Evolutionary conservation across 2,797 vertebrate genomes (phyloP), one percentile per base, ranked within the genome.

Genomic region (Alectoris magna): DNA sequence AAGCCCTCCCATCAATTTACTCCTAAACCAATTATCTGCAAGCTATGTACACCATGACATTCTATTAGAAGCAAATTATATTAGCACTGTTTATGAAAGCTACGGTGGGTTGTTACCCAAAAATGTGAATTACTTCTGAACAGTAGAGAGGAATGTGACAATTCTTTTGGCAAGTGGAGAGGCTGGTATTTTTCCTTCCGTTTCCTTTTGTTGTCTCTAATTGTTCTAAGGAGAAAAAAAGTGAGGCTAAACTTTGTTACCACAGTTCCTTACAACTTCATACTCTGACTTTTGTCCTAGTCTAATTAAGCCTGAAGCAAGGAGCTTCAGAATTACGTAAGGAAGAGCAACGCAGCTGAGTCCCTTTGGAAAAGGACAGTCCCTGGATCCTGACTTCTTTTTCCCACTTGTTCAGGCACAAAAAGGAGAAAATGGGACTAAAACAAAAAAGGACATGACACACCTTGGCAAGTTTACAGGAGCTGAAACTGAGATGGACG

Each of bases 1-100:
- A 96, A 93, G 19, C 34, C 83, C 76, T 96, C 92, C 93, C 85
- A 79, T 87, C 92, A 69, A 80, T 94, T 89, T 94, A 91, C 72
- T 72, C 56, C 63, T 88, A 91, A 95, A 81, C 81, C 81, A 95
- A 84, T 93, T 95, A 91, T 55, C 72, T 83, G 49, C 62, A 83
- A 91, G 71, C 56, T 95, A 63, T 31, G 44, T 87, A 75, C 88
- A 93, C 88, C 74, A 88, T 64, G 69, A 93, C 86, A 89, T 88
- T 93, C 77, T 86, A 67, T 77, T 72, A 86, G 85, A 86, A 93
- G 92, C 53, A 93, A 91, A 91, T 87, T 44, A 74, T 90, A 88
- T 90, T 84, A 91, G 90, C 62, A 23, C 34, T 79, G 56, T 68
- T 93, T 77, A 91, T 74, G 62, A 94, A 88, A 74, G 68, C 56